Percentiles rank a stretch among this genome's conserved stretches.
phyloP scores from a whole-genome alignment of 2,888 invertebrate species.

The Athalia cordata region DNA sequence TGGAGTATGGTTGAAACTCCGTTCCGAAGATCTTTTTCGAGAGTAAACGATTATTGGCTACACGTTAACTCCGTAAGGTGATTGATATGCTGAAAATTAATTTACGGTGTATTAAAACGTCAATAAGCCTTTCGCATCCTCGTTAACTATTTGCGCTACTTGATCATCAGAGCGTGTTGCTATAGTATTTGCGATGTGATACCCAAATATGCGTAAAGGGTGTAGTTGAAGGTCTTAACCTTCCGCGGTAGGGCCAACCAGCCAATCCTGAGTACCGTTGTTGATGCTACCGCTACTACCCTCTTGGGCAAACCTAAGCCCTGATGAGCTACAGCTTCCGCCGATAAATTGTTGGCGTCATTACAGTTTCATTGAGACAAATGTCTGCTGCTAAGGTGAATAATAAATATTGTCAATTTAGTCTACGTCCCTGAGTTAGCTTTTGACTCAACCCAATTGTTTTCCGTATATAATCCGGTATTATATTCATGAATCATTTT shows the following conservation, averaged over 20 bases:
- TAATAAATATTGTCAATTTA: conserved; percentile 40
- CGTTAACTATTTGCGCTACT: conserved; percentile 32
- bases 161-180: conserved; percentile 32
- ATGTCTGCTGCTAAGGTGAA: conserved; percentile 26
- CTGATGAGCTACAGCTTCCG: conserved; percentile 43
- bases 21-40: neutral
- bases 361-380: conserved; percentile 43
- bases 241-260: conserved; percentile 6
- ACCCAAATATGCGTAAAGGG: conserved; percentile 17
- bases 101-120: conserved; percentile 16
- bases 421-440: neutral
- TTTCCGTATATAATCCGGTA: conserved; percentile 17
- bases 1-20: too few species aligned
- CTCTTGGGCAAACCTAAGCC: conserved; percentile 41
- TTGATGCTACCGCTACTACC: conserved; percentile 26
- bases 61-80: neutral
- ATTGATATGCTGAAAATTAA: conserved; percentile 2
- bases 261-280: neutral
- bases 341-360: conserved; percentile 40
- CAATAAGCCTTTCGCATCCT: conserved; percentile 20
- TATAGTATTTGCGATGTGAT: conserved; percentile 17
- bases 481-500: neutral
- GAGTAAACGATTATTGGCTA: neutral
- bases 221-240: neutral
- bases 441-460: conserved; percentile 25